phyloP scores from a whole-genome alignment of 2,797 vertebrate genomes.

The Poecilia velifera region DNA sequence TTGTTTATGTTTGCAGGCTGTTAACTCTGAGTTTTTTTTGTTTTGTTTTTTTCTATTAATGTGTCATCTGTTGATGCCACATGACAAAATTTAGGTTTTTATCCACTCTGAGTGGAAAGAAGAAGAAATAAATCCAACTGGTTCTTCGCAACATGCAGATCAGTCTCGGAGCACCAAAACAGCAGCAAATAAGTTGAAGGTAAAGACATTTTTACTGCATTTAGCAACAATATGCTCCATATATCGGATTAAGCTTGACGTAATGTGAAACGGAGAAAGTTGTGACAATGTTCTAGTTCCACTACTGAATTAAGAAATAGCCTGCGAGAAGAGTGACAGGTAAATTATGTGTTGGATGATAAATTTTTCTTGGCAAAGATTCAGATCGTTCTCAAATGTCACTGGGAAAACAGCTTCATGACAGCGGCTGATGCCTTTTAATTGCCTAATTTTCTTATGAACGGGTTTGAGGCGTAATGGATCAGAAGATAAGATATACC shows the following conservation, averaged over 20 bases:
- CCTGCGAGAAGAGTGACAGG: constrained; percentile 52
- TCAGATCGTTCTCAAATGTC: constrained; percentile 55
- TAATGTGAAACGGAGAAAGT: constrained; percentile 43
- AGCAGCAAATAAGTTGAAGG: not conserved
- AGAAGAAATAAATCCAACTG: not conserved
- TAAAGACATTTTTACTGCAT: not conserved
- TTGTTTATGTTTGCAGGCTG: not conserved
- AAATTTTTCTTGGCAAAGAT: constrained; percentile 45
- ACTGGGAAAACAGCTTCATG: constrained; percentile 43
- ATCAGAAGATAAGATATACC: constrained; percentile 52
- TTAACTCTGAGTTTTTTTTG: not conserved
- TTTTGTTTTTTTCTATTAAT: no score
- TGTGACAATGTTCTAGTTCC: constrained; percentile 48
- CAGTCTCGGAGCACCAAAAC: not conserved
- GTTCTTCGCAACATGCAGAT: not conserved
- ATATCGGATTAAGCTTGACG: constrained; percentile 40
- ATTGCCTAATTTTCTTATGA: constrained; percentile 59
- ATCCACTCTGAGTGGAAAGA: not conserved
- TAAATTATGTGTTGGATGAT: constrained; percentile 61
- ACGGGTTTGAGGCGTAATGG: constrained; percentile 34
- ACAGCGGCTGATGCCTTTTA: constrained; percentile 50
- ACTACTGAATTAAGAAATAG: constrained; percentile 47
- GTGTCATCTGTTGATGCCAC: not conserved
- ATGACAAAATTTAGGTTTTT: not conserved
- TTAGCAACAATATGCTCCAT: not conserved